phyloP scores from a whole-genome alignment of 2,888 invertebrate genomes.

The Myopa tessellatipennis region DNA sequence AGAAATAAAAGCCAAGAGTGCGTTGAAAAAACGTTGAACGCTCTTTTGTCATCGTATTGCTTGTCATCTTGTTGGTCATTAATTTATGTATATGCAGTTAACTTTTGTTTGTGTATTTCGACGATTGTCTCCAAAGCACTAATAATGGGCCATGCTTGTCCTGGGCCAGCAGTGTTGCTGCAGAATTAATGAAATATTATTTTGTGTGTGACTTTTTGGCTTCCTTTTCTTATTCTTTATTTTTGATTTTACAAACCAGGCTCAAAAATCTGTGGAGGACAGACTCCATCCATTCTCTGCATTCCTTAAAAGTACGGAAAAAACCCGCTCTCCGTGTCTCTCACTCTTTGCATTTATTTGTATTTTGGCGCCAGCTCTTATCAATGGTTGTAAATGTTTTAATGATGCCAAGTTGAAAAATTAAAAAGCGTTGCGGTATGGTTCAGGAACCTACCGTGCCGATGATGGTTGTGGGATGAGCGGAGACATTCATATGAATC shows the following conservation, averaged over 20 bases:
- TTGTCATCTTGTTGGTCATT: conserved; percentile 63
- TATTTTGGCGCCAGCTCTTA: conserved; percentile 48
- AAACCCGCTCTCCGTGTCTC: not conserved
- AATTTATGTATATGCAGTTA: conserved; percentile 11
- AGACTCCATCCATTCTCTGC: not conserved
- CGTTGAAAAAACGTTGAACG: conserved; percentile 36
- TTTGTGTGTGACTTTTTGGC: conserved; percentile 23
- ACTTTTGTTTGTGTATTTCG: conserved; percentile 1
- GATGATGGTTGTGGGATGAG: not conserved
- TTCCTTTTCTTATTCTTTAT: not conserved
- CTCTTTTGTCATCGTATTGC: conserved; percentile 60
- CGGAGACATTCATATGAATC: conserved; percentile 6
- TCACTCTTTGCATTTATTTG: conserved; percentile 39
- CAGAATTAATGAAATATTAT: conserved; percentile 39
- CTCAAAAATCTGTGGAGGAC: not conserved
- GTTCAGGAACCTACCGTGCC: not conserved
- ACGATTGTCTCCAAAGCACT: conserved; percentile 13
- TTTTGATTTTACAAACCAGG: not conserved
- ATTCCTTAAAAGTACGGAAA: conserved; percentile 16
- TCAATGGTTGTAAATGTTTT: conserved; percentile 47
- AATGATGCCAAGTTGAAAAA: conserved; percentile 43
- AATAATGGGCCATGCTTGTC: not conserved
- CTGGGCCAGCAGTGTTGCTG: conserved; percentile 8
- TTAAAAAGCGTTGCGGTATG: conserved; percentile 9
- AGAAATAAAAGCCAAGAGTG: not conserved